Conservation (phyloP, 2,888 invertebrate genomes). For the Cinara cedri region DNA sequence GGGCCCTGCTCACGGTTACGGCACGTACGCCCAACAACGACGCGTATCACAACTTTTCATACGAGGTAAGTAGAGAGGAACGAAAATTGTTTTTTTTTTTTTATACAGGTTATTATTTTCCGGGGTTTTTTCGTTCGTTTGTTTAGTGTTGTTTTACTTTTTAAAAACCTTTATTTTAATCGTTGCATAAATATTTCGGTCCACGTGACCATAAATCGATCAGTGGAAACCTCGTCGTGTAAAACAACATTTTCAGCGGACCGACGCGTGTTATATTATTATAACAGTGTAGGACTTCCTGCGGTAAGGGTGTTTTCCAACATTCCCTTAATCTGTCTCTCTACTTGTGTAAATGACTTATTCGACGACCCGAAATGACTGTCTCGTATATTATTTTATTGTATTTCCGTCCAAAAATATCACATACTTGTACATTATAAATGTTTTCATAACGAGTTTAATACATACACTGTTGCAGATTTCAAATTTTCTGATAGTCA, state of each 20-base stretch:
- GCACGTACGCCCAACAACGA: slow-evolving; percentile 80
- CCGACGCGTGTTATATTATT: neutral
- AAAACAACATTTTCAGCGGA: too few species aligned
- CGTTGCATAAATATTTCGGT: neutral
- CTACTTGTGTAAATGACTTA: slow-evolving; percentile 5
- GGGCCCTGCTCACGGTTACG: slow-evolving; percentile 85
- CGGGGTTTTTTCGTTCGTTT: neutral
- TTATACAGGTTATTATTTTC: neutral
- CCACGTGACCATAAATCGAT: neutral
- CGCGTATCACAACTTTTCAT: slow-evolving; percentile 79
- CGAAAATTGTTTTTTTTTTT: slow-evolving; percentile 5
- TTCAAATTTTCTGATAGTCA: too few species aligned
- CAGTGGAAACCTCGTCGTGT: too few species aligned
- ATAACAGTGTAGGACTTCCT: too few species aligned
- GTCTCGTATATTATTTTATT: neutral
- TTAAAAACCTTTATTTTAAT: neutral
- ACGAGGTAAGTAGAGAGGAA: slow-evolving; percentile 66
- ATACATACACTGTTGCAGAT: too few species aligned
- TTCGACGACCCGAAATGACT: neutral
- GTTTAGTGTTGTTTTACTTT: too few species aligned
- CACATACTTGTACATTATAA: too few species aligned
- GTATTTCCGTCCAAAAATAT: too few species aligned
- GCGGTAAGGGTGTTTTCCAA: too few species aligned
- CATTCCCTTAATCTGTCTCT: too few species aligned
- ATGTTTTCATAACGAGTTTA: too few species aligned